These are phyloP conservation scores for Amphiura filiformis DNA, from an alignment of 35 echinoderm and acorn worm species.

Conservation along the genomic window DNA sequence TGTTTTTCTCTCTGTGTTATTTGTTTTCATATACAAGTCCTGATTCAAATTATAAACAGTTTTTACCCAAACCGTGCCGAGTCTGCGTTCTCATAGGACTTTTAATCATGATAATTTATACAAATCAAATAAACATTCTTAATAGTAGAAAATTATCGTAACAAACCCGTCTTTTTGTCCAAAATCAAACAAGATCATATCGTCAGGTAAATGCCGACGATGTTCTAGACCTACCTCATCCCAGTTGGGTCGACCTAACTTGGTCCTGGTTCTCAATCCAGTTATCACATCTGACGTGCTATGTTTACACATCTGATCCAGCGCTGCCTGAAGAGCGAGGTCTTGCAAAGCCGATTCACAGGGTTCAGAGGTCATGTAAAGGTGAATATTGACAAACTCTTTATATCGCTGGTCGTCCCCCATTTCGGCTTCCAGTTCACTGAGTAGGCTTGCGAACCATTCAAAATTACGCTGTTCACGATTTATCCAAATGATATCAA, in stretches of 20 bases:
- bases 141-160: too few relatives aligned
- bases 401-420: background rate
- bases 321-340: constrained; percentile 22
- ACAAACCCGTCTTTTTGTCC: too few relatives aligned
- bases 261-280: constrained; percentile 33
- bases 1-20: too few relatives aligned
- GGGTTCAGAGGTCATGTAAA: constrained; percentile 26
- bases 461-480: constrained; percentile 54
- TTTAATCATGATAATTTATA: too few relatives aligned
- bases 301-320: constrained; percentile 22
- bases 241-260: constrained; percentile 32
- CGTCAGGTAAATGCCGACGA: too few relatives aligned
- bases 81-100: too few relatives aligned
- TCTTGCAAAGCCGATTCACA: background rate
- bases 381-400: constrained; percentile 9
- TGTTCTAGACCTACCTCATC: constrained; percentile 21
- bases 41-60: too few relatives aligned
- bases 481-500: constrained; percentile 79
- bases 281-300: constrained; percentile 22
- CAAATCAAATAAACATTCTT: too few relatives aligned
- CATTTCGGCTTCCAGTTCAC: constrained; percentile 8
- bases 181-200: too few relatives aligned
- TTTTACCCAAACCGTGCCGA: too few relatives aligned
- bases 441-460: constrained; percentile 67
- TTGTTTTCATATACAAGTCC: too few relatives aligned